Percentiles rank a stretch among this genome's conserved stretches.
phyloP scores from a whole-genome alignment of 2,888 invertebrate species.

The Pharmacophagus antenor region DNA sequence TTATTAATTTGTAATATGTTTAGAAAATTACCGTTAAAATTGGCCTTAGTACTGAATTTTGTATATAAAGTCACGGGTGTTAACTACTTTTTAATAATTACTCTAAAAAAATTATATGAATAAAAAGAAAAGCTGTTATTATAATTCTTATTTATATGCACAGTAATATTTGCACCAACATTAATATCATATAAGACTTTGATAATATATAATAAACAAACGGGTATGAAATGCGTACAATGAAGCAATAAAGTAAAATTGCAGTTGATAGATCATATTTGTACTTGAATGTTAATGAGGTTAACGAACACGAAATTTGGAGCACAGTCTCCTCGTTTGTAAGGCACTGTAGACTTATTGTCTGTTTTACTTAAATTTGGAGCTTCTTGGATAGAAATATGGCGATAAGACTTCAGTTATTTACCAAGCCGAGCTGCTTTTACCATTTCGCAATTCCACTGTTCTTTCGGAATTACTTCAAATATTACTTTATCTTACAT shows the following conservation, averaged over 20 bases:
- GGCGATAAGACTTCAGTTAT: background rate
- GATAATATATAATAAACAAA: background rate
- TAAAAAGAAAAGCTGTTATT: too few relatives aligned
- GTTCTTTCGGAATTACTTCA: background rate
- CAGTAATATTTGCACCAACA: background rate
- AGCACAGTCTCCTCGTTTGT: conserved; percentile 2
- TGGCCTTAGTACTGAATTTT: too few relatives aligned
- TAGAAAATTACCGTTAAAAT: too few relatives aligned
- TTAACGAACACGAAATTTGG: conserved; percentile 24
- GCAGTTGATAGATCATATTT: too few relatives aligned
- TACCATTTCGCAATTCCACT: background rate
- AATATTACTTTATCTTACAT: background rate
- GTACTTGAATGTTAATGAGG: conserved; percentile 27
- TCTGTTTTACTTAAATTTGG: conserved; percentile 21
- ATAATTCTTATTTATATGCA: too few relatives aligned
- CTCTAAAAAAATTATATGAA: too few relatives aligned
- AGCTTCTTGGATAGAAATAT: conserved; percentile 15
- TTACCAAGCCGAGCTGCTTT: background rate
- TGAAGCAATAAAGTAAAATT: conserved; percentile 15
- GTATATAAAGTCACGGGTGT: too few relatives aligned
- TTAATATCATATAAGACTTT: background rate
- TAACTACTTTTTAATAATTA: too few relatives aligned
- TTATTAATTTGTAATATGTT: too few relatives aligned
- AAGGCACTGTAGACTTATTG: conserved; percentile 23
- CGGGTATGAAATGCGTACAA: background rate